A percentile compares a stretch with the other conserved stretches of the same genome.
Conservation (phyloP, 2,888 invertebrate species). For the Ophraella communa region DNA sequence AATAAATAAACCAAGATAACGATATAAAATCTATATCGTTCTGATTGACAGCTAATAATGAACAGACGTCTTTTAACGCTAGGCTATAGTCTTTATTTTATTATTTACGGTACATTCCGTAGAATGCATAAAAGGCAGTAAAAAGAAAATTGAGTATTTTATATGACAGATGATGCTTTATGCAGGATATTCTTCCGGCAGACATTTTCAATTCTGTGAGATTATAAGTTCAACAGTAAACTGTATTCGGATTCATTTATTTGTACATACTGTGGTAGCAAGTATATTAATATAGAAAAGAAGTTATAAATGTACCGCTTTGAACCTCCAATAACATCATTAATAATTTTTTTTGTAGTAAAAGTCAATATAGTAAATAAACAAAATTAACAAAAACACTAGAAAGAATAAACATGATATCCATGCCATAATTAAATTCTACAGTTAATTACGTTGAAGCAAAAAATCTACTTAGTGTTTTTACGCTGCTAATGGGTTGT, state of each 20-base stretch:
- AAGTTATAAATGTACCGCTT: not conserved
- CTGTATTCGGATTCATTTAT: not conserved
- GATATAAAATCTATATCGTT: constrained; percentile 8
- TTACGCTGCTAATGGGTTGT: not conserved
- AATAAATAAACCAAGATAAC: constrained; percentile 15
- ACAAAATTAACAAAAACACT: too few species aligned
- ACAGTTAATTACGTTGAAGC: too few species aligned
- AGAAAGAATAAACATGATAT: too few species aligned
- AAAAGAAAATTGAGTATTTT: not conserved
- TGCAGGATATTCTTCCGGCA: not conserved
- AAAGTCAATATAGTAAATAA: not conserved
- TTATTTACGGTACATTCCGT: not conserved
- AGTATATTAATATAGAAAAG: not conserved
- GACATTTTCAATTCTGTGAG: not conserved
- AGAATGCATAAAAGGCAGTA: not conserved
- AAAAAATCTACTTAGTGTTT: not conserved
- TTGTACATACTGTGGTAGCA: not conserved
- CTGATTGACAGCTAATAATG: constrained; percentile 12
- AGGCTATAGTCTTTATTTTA: constrained; percentile 2
- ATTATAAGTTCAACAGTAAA: not conserved
- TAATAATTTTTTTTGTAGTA: not conserved
- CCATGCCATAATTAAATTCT: too few species aligned
- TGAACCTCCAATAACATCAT: not conserved
- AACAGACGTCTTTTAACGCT: not conserved
- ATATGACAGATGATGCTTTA: not conserved